Conservation (phyloP, 1,140 invertebrate species). For the Ceratoteleas bidentatus region DNA sequence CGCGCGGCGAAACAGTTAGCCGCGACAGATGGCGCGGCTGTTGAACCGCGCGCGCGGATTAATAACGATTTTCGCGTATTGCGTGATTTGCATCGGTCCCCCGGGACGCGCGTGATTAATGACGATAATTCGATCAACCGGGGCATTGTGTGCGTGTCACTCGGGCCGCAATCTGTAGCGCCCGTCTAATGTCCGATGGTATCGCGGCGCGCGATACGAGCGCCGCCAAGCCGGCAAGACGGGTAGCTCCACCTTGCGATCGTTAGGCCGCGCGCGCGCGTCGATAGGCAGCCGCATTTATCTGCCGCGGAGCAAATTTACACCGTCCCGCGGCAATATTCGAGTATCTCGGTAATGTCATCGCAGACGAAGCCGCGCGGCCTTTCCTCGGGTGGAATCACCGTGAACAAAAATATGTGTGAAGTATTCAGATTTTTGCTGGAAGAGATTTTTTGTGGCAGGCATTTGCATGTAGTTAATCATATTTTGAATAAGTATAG, state of each 20-base stretch:
- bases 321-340: constrained; percentile 38
- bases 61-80: constrained; percentile 38
- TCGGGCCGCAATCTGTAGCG: constrained; percentile 32
- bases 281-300: constrained; percentile 72
- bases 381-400: no score
- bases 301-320: constrained; percentile 64
- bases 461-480: no score
- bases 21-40: background rate
- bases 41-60: constrained; percentile 15
- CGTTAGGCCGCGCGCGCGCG: constrained; percentile 70
- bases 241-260: constrained; percentile 66
- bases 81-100: constrained; percentile 27
- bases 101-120: constrained; percentile 39
- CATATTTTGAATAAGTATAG: no score
- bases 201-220: constrained; percentile 76
- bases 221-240: constrained; percentile 65
- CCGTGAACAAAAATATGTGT: no score
- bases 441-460: no score
- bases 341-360: constrained; percentile 45
- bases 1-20: constrained; percentile 21
- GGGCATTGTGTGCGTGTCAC: constrained; percentile 53
- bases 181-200: constrained; percentile 65
- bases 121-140: constrained; percentile 30
- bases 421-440: no score
- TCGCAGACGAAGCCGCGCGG: constrained; percentile 17